A percentile compares a stretch with the other conserved stretches of the same genome.
Conservation (phyloP, 2,797 vertebrate species). For the Simalia tracyae region DNA sequence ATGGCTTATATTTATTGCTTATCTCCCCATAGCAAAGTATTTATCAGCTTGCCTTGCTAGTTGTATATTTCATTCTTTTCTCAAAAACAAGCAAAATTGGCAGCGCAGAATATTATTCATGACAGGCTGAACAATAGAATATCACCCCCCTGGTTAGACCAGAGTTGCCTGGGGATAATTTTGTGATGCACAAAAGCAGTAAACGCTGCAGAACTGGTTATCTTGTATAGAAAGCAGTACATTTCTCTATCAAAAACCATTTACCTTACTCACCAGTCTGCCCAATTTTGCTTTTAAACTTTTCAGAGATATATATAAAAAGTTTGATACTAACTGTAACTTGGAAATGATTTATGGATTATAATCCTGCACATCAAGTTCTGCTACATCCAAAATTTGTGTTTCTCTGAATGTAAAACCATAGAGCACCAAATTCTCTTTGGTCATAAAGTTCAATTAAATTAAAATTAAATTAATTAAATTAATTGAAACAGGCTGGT, state of each 20-base stretch:
- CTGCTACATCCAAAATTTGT: background rate
- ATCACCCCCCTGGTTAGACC: conserved; percentile 5
- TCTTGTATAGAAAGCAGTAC: background rate
- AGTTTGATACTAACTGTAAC: background rate
- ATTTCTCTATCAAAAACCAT: background rate
- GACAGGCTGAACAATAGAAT: conserved; percentile 22
- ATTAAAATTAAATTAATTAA: too few relatives aligned
- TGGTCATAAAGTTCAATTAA: background rate
- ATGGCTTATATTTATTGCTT: background rate
- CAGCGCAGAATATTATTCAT: background rate
- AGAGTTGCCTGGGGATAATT: conserved; percentile 19
- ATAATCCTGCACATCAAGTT: background rate
- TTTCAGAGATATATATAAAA: background rate
- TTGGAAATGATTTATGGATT: background rate
- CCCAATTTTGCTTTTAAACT: background rate
- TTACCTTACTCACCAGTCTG: background rate
- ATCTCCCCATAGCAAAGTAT: background rate
- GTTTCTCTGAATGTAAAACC: background rate
- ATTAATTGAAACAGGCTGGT: background rate
- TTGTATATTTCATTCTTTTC: background rate
- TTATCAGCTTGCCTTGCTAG: background rate
- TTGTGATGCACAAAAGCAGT: conserved; percentile 23
- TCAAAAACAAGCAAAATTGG: conserved; percentile 2
- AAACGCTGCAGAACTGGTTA: background rate
- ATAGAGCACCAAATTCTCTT: background rate